Evolutionary conservation across 2,113 vertebrate genomes (phyloP), one percentile per base, ranked within the genome.

Genomic region (Saguinus midas): DNA sequence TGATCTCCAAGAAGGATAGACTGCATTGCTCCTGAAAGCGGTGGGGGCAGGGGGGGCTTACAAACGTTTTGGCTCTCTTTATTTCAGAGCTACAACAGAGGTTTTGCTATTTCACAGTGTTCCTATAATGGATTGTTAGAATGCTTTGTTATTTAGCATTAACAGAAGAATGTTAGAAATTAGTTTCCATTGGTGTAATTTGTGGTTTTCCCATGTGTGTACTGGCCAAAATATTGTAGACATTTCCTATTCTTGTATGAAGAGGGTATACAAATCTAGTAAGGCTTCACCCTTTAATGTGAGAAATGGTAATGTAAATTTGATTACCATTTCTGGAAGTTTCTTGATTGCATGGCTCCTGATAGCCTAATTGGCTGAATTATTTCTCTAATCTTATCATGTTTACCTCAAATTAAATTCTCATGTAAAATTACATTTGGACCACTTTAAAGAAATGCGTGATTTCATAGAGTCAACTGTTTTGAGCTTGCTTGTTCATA

Each of bases 301-400:
- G 48, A 93, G 50, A 92, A 92, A 92, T 64, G 0, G 21, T 87
- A 16, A 61, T 80, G 20, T 29, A 91, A 82, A 87, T 96, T 75
- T 32, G 50, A 92, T 87, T 92, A 43, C 66, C 64, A 37, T 37
- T 93, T 93, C 75, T 94, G 37, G 29, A 96, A 90, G 35, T 75
- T 64, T 86, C 70, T 92, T 93, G n/a, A 93, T 48, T 91, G 43
- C 35, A 68, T 96, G 58, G 37, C 20, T 90, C 43, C 35, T 80
- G 70, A 21, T 64, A 94, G 25, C 27, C 80, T 87, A 94, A 94
- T 95, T 92, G 87, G 43, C 76, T 75, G 8, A 89, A 78, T 96
- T 88, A 48, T 73, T 92, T 87, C 32, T 95, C 72, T 88, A 78
- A 66, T 95, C 90, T 84, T 75, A 85, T 94, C 61, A 66, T 95